Base-by-base conservation (phyloP, 2,797 vertebrate species). In the Kryptopterus vitreolus region DNA sequence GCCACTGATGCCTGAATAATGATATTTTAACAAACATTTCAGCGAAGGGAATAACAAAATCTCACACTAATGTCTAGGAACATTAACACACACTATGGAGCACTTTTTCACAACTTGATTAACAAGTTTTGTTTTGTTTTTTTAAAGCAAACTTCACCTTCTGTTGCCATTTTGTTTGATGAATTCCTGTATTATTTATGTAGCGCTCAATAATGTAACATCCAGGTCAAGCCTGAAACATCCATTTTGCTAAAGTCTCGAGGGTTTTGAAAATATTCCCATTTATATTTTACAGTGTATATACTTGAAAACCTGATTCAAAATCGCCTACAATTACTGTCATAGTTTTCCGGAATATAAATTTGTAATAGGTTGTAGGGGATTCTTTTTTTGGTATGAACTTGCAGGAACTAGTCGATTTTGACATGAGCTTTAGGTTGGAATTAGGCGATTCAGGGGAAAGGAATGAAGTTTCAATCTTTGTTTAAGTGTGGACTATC, bases 91-190 rank as follows among this genome's bases (percentile, higher is more conserved):
- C 29, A 15, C 20, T 38, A 48, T 29, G 33, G 55, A 59, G 46
- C 38, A 38, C 18, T 76, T 24, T 77, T 77, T 52, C 24, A 66
- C 18, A 13, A 57, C 35, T 35, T 53, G 6, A 9, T 71, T 71
- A 71, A 71, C 18, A 74, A 33, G 48, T 43, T 63, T 85, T 61
- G n/a, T n/a, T n/a, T n/a, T n/a, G n/a, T n/a, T 86, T 88, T 83
- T 43, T 86, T 88, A 82, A 86, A 79, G 79, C 76, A 85, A 85
- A 78, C 81, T 48, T 81, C 75, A 63, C 73, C 73, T 77, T 62
- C 77, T 78, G 85, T 88, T 85, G 76, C 76, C 71, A 79, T 88
- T 78, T 31, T 85, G 88, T 90, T 90, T 87, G 87, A 87, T 88
- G 83, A 80, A 86, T 75, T 62, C 15, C 24, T 90, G 33, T 50